Evolutionary conservation across 2,113 vertebrate species (phyloP), one percentile per base, ranked within the genome.

Genomic region (Taxidea taxus): DNA sequence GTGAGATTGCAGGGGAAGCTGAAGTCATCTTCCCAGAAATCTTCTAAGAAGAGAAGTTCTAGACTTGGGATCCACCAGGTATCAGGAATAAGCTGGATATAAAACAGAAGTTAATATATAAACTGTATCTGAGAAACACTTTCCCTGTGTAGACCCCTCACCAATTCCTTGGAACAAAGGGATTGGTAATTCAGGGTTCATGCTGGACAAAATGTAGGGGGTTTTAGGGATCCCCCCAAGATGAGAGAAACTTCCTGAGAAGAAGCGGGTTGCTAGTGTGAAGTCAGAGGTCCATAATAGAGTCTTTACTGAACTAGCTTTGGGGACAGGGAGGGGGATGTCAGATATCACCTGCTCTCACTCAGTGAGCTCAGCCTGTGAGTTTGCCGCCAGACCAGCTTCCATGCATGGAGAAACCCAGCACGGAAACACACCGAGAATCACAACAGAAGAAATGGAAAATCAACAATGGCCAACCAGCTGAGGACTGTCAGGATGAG

Each of bases 1-100:
- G 23, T 31, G 29, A 25, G 27, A 44, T 4, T 44, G 14, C 9
- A 88, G 64, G 49, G 4, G 37, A 66, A 75, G 15, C 25, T 44
- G 49, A 49, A 56, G 85, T 64, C 11, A 66, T 94, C 90, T 90
- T 3, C 42, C 11, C 4, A 81, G 31, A 82, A 95, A 91, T 72
- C 1, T 64, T 34, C 18, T 90, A 42, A 80, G 27, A 94, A 47
- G 23, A 78, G 42, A 92, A 44, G 0, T 14, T 86, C 14, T 84
- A 18, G 44, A n/a, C 4, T 70, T 75, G 20, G 72, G 15, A 25
- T 86, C 39, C 21, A 31, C 4, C 18, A 66, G 21, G 11, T 78
- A 44, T 49, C 23, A 39, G 37, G 20, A 31, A 75, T 64, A 6
- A 81, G 34, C 51, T 70, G 21, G 21, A 9, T 58, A 16, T 25